These are phyloP conservation scores for Rhabdomys pumilio DNA, from an alignment of 2,797 vertebrate species.

Conservation along the genomic window DNA sequence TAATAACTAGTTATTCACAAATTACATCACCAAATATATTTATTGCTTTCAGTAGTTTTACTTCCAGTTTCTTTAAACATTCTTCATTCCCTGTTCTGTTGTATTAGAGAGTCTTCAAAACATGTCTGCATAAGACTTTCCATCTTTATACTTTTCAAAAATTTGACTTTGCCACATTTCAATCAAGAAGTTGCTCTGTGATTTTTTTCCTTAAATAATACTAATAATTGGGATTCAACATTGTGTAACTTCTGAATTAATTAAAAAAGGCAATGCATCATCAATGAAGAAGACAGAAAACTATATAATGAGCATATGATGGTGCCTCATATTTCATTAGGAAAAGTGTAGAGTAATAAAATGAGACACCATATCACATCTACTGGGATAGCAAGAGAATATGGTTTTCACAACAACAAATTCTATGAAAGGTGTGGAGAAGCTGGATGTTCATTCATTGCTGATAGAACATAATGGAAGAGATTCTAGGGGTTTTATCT, in stretches of 20 bases:
- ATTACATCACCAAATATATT: neutral
- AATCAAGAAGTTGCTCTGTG: accelerated
- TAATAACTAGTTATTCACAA: neutral
- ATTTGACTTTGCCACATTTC: neutral
- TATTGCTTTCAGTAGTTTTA: neutral
- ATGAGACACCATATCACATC: neutral
- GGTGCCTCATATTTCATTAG: neutral
- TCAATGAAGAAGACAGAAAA: neutral
- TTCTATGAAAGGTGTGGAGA: accelerated
- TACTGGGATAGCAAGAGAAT: neutral
- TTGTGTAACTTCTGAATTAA: neutral
- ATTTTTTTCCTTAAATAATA: neutral
- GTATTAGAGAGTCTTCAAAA: neutral
- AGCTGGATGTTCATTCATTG: neutral
- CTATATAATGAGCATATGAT: neutral
- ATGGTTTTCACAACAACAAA: accelerated
- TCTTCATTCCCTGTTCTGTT: accelerated
- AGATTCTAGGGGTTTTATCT: neutral
- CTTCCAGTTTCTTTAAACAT: neutral
- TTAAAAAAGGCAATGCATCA: neutral
- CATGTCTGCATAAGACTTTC: too few relatives aligned
- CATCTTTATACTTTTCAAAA: accelerated
- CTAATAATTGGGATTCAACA: neutral
- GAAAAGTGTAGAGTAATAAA: neutral
- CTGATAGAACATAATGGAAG: neutral